These are phyloP conservation scores for Acronicta aceris DNA, from an alignment of 2,888 invertebrate genomes.

Conservation along the genomic window DNA sequence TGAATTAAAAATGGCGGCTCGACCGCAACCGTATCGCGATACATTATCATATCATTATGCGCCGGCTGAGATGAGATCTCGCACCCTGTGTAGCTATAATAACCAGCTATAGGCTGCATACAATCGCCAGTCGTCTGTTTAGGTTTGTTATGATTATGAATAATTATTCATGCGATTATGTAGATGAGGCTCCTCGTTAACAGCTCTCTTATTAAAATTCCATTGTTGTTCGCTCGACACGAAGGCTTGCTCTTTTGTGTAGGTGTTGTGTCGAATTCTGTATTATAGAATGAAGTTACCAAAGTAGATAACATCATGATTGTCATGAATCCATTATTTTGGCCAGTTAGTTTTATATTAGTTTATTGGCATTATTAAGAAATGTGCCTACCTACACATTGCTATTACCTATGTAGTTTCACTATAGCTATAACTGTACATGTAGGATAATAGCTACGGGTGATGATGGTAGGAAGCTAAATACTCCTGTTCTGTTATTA, in stretches of 20 bases:
- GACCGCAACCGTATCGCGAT: slow-evolving; percentile 62
- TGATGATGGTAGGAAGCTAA: too few relatives aligned
- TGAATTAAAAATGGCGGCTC: slow-evolving; percentile 66
- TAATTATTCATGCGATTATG: slow-evolving; percentile 85
- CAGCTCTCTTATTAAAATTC: slow-evolving; percentile 84
- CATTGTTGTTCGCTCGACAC: slow-evolving; percentile 77
- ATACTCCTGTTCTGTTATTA: slow-evolving; percentile 19
- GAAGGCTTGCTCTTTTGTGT: slow-evolving; percentile 74
- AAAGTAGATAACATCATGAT: background rate
- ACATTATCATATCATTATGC: slow-evolving; percentile 71
- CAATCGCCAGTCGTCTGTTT: slow-evolving; percentile 70
- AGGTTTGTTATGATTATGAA: slow-evolving; percentile 82
- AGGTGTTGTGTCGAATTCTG: slow-evolving; percentile 70
- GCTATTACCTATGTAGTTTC: background rate
- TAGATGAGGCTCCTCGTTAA: slow-evolving; percentile 81
- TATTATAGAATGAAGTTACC: slow-evolving; percentile 20
- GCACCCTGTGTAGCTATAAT: slow-evolving; percentile 62
- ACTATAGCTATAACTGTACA: background rate
- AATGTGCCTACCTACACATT: background rate
- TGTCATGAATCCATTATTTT: too few relatives aligned
- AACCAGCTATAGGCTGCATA: slow-evolving; percentile 62
- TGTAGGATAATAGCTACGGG: slow-evolving; percentile 3
- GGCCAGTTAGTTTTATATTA: background rate
- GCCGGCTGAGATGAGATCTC: slow-evolving; percentile 64
- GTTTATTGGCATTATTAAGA: slow-evolving; percentile 3